Base-by-base conservation (phyloP, 2,888 invertebrate genomes). In the Polietes domitor region DNA sequence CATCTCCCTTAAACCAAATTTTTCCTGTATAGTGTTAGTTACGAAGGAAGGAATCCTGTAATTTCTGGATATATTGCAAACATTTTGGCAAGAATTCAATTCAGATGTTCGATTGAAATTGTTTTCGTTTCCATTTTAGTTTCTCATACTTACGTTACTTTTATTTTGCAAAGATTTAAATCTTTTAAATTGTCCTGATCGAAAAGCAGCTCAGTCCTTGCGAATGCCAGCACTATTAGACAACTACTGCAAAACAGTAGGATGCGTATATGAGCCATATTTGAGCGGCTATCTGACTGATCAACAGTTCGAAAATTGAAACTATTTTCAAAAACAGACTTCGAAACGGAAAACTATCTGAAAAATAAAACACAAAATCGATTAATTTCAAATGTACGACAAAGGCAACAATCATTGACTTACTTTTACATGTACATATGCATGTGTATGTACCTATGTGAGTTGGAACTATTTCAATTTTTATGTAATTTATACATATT, bases 121-220 rank as follows among this genome's bases (percentile, higher is more conserved):
- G n/a, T n/a, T n/a, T n/a, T n/a, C n/a, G n/a, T n/a, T n/a, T n/a
- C n/a, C n/a, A n/a, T n/a, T n/a, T n/a, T n/a, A n/a, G n/a, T n/a
- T 15, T 55, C 9, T 3, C n/a, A 61, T 82, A 94, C 96, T 95
- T 91, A 96, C 96, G 94, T 93, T 92, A 96, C 96, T 89, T 96
- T 95, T 87, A 94, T 94, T 9, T 95, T 96, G 92, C 97, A 97
- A 83, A 97, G 94, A 92, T 97, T 96, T 28, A 96, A 95, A 70
- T 96, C 97, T 87, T 95, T 81, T 88, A 90, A 7, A 76, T 85
- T 86, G 26, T 84, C 78, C 43, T 73, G 76, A 68, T 88, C 89
- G 19, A 86, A 83, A 9, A 85, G 32, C 26, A 86, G 73, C 71
- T 86, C 87, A 2, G 86, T 72, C 12, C 2, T 26, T 4, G 72